Base-by-base conservation (phyloP, 2,888 invertebrate genomes). In the Rapana venosa region DNA sequence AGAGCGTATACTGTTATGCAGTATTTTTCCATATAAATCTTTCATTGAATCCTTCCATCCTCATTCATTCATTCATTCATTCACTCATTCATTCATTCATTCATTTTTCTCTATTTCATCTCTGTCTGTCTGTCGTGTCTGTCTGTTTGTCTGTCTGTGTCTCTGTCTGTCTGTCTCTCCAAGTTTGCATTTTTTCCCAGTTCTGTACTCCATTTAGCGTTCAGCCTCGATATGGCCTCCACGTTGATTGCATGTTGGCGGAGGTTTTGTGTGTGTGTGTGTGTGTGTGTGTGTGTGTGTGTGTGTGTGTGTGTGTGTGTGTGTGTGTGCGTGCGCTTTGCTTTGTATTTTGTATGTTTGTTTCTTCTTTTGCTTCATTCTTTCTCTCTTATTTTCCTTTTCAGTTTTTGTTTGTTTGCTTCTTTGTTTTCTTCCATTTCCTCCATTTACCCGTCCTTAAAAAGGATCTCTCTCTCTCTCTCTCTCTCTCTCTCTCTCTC, bases 401-500 rank as follows among this genome's bases (percentile, higher is more conserved):
- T n/a, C n/a, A n/a, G n/a, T n/a, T n/a, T n/a, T n/a, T n/a, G n/a
- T n/a, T n/a, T n/a, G n/a, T n/a, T n/a, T n/a, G n/a, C n/a, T n/a
- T n/a, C n/a, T n/a, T n/a, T n/a, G n/a, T n/a, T n/a, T n/a, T n/a
- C n/a, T n/a, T n/a, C n/a, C n/a, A n/a, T n/a, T n/a, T n/a, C n/a
- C n/a, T n/a, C n/a, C n/a, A n/a, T n/a, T n/a, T n/a, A n/a, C n/a
- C n/a, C n/a, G n/a, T n/a, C n/a, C n/a, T n/a, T n/a, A n/a, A n/a
- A n/a, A n/a, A n/a, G n/a, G n/a, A n/a, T n/a, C 35, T 83, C 83
- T 83, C 6, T 83, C 83, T 11, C 35, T 83, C 47, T 83, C 35
- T 83, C 83, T 83, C 35, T 83, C 47, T 83, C 35, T 83, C 83
- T 83, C 35, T 83, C 83, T 83, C 35, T 83, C 83, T 83, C 35